Evolutionary conservation across 2,113 vertebrate genomes (phyloP).

Genomic region (Enhydra lutris): DNA sequence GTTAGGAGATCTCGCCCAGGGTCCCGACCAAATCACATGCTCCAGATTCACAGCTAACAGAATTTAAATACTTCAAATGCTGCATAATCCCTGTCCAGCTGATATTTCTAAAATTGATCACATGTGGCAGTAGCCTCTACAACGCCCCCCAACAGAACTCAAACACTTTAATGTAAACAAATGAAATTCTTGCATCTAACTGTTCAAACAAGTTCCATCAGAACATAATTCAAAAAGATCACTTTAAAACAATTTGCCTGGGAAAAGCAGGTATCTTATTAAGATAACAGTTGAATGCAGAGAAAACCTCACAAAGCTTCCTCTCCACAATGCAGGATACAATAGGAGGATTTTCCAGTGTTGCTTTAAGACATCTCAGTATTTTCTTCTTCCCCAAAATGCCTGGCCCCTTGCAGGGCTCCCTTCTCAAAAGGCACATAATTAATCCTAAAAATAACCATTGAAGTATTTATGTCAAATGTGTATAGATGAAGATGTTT

Average conservation of each 20-base stretch:
- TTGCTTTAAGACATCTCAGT: neutral
- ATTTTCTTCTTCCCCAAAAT: neutral
- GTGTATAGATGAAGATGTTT: neutral
- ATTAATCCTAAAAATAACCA: neutral
- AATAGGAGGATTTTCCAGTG: neutral
- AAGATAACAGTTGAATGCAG: neutral
- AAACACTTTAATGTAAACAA: neutral
- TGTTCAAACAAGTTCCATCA: neutral
- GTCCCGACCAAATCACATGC: neutral
- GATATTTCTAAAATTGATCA: neutral
- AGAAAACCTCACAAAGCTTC: neutral
- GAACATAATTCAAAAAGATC: neutral
- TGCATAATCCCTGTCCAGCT: neutral
- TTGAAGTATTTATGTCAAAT: neutral
- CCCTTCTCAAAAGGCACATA: neutral
- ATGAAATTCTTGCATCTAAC: neutral
- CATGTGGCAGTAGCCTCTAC: neutral
- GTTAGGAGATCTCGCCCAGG: fast-evolving
- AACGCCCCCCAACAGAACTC: neutral
- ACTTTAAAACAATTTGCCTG: neutral
- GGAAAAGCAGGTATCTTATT: neutral
- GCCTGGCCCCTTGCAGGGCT: neutral
- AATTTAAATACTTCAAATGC: neutral
- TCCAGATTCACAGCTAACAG: neutral
- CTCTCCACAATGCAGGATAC: fast-evolving